A percentile compares a stretch with the other conserved stretches of the same genome.
These are phyloP conservation scores for Gryllus bimaculatus DNA, from an alignment of 1,140 invertebrate genomes.

Conservation along the genomic window DNA sequence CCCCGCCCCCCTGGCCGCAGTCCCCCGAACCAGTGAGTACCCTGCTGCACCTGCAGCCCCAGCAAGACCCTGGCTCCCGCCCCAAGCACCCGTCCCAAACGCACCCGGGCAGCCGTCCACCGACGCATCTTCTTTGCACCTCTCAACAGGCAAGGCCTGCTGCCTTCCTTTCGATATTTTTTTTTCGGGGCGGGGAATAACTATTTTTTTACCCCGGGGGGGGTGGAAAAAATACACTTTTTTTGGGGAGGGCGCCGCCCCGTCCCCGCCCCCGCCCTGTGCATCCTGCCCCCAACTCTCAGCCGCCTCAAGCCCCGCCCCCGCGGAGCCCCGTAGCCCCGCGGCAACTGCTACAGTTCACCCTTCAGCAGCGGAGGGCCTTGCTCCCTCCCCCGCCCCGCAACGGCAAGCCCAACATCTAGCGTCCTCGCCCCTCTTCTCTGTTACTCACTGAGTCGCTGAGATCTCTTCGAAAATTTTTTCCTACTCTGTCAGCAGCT, in stretches of 20 bases:
- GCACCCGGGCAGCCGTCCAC: not conserved
- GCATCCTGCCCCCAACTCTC: too few relatives aligned
- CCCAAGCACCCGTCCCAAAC: not conserved
- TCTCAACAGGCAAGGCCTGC: slow-evolving; percentile 10
- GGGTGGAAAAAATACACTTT: too few relatives aligned
- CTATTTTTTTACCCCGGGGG: too few relatives aligned
- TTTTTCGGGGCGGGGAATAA: too few relatives aligned
- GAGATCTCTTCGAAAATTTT: too few relatives aligned
- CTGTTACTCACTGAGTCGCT: too few relatives aligned
- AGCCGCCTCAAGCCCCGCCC: not conserved
- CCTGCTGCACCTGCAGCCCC: not conserved
- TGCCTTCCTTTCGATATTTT: too few relatives aligned
- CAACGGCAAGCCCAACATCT: not conserved
- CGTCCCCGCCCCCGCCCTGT: too few relatives aligned
- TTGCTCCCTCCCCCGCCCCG: not conserved
- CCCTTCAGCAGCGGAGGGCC: slow-evolving; percentile 8
- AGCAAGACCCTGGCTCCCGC: not conserved
- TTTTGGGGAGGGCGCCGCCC: too few relatives aligned
- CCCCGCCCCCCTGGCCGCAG: not conserved
- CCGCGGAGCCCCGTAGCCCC: too few relatives aligned
- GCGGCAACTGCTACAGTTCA: too few relatives aligned
- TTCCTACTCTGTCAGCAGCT: not conserved
- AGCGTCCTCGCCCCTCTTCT: too few relatives aligned
- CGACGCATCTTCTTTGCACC: slow-evolving; percentile 12
- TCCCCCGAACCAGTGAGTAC: not conserved